Conservation (phyloP, 2,113 vertebrate species). For the Phainopepla nitens region DNA sequence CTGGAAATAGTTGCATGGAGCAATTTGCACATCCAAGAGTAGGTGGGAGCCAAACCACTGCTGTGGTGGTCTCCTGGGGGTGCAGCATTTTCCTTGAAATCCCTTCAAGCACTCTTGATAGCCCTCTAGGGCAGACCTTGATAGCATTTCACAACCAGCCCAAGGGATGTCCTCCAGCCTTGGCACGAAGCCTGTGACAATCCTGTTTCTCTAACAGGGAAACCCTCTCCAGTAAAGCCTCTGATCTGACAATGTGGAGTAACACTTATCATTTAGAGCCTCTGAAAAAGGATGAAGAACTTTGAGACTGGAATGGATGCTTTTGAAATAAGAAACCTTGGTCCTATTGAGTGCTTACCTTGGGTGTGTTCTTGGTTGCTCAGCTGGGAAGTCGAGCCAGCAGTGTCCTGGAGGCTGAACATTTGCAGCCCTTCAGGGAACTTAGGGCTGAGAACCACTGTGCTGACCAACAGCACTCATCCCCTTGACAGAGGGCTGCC, state of each 20-base stretch:
- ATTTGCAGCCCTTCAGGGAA: background rate
- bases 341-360: background rate
- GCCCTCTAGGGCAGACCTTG: background rate
- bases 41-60: accelerated
- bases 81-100: background rate
- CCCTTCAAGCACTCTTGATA: background rate
- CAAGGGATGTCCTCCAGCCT: background rate
- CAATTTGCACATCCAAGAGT: background rate
- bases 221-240: background rate
- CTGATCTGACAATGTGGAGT: background rate
- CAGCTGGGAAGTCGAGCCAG: background rate
- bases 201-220: background rate
- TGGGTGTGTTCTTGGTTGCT: background rate
- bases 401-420: background rate
- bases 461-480: accelerated
- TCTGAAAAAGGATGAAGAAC: background rate
- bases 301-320: background rate
- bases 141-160: background rate
- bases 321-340: background rate
- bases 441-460: background rate
- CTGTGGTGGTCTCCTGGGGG: background rate
- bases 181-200: accelerated
- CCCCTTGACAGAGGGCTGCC: background rate
- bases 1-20: background rate
- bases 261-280: background rate